phyloP scores from a whole-genome alignment of 2,113 vertebrate species.

The Delphinus delphis region DNA sequence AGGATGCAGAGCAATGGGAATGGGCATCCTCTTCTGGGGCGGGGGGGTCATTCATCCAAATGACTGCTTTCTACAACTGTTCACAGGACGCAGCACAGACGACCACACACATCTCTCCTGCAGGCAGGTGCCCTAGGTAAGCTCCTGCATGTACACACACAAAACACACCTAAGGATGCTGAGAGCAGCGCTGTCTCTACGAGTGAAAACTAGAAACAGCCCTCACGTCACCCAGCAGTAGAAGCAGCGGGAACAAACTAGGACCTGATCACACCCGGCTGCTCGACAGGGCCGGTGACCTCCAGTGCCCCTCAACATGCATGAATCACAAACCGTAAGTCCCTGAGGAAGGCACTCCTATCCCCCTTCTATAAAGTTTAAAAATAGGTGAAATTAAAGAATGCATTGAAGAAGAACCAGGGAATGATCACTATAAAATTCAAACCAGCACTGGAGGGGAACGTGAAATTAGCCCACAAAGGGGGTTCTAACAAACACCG shows the following conservation, averaged over 20 bases:
- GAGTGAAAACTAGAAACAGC: too few relatives aligned
- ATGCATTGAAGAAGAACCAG: neutral
- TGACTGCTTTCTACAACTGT: neutral
- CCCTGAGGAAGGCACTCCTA: neutral
- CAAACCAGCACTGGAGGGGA: neutral
- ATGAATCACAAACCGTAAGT: neutral
- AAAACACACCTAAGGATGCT: neutral
- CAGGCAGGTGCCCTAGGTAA: neutral
- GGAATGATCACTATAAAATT: neutral
- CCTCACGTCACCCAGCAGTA: accelerated
- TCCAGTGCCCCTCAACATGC: accelerated
- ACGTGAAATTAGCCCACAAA: neutral
- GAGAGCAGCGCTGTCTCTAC: neutral
- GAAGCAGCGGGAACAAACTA: accelerated
- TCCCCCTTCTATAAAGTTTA: neutral
- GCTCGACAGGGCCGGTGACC: neutral
- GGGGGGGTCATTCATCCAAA: too few relatives aligned
- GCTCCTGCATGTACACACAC: neutral
- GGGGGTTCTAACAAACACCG: neutral
- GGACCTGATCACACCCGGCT: accelerated
- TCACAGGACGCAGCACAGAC: accelerated
- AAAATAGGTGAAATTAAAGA: neutral
- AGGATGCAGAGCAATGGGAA: neutral
- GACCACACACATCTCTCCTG: neutral
- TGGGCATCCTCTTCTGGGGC: neutral